These are phyloP conservation scores for Rhea pennata DNA, from an alignment of 2,113 vertebrate species.

Conservation along the genomic window DNA sequence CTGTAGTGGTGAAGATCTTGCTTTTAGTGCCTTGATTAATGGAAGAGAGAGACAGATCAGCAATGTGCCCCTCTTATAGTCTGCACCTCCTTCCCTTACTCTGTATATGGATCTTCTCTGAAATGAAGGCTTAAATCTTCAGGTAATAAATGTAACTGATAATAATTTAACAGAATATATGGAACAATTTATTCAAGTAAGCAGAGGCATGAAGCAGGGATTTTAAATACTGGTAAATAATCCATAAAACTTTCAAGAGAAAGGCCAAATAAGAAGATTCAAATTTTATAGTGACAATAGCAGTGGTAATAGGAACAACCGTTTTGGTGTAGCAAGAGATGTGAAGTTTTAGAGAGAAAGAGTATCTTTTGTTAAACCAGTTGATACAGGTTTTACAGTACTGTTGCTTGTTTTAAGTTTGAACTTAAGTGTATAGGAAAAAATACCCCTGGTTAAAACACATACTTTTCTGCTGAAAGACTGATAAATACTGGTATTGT, in stretches of 20 bases:
- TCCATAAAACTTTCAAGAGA: not conserved
- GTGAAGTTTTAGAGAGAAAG: not conserved
- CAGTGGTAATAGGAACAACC: not conserved
- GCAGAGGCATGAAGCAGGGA: not conserved
- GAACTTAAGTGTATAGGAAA: not conserved
- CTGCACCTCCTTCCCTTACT: not conserved
- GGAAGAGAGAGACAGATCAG: not conserved
- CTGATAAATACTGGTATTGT: not conserved
- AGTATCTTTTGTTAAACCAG: not conserved
- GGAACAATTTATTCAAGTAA: not conserved
- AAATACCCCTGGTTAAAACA: not conserved
- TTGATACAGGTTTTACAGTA: not conserved
- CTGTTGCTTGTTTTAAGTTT: not conserved
- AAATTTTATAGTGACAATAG: slow-evolving; percentile 14
- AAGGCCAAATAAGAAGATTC: not conserved
- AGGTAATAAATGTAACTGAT: slow-evolving; percentile 12
- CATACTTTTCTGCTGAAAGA: not conserved
- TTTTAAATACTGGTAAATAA: slow-evolving; percentile 8
- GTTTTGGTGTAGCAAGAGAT: not conserved
- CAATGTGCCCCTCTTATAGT: not conserved
- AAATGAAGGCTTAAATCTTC: slow-evolving; percentile 2
- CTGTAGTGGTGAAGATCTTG: not conserved
- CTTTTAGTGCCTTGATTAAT: not conserved
- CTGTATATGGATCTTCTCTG: not conserved
- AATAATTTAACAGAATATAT: not conserved